These are phyloP conservation scores for Lordiphosa andalusiaca DNA, from an alignment of 2,888 invertebrate genomes.

Conservation along the genomic window DNA sequence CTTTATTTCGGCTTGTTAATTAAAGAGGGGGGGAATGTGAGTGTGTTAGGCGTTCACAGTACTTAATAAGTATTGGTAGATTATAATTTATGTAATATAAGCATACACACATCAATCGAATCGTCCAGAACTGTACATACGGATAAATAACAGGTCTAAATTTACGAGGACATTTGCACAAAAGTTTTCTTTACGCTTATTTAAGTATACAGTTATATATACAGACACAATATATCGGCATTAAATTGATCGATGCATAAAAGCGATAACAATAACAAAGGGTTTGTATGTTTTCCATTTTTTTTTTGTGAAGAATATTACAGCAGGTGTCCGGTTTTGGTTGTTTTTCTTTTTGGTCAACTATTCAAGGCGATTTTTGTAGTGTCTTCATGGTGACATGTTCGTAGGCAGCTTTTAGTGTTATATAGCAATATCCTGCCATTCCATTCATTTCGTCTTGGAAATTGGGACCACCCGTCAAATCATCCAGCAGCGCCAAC, in stretches of 20 bases:
- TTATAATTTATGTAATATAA: slow-evolving; percentile 24
- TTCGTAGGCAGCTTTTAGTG: slow-evolving; percentile 79
- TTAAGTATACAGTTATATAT: slow-evolving; percentile 23
- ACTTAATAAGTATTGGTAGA: slow-evolving; percentile 22
- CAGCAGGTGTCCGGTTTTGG: slow-evolving; percentile 9
- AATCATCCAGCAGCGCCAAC: slow-evolving; percentile 79
- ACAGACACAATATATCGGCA: slow-evolving; percentile 24
- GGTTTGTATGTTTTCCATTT: neutral
- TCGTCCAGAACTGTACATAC: slow-evolving; percentile 8
- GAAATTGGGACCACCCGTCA: slow-evolving; percentile 78
- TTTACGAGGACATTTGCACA: slow-evolving; percentile 37
- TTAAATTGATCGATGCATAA: slow-evolving; percentile 47
- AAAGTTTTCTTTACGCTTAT: slow-evolving; percentile 27
- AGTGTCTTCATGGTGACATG: slow-evolving; percentile 73
- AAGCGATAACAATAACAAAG: slow-evolving; percentile 40
- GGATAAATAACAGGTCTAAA: slow-evolving; percentile 31
- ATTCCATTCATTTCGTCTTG: slow-evolving; percentile 79
- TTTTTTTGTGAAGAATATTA: neutral
- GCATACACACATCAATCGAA: slow-evolving; percentile 36
- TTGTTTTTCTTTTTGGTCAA: neutral
- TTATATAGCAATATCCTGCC: slow-evolving; percentile 80
- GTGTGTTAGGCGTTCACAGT: slow-evolving; percentile 12
- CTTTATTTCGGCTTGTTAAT: slow-evolving; percentile 28
- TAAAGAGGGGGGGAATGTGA: slow-evolving; percentile 27
- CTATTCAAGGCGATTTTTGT: slow-evolving; percentile 48